Percentiles rank a stretch among this genome's conserved stretches.
phyloP scores from a whole-genome alignment of 2,888 invertebrate species.

The Phyllotreta cruciferae region DNA sequence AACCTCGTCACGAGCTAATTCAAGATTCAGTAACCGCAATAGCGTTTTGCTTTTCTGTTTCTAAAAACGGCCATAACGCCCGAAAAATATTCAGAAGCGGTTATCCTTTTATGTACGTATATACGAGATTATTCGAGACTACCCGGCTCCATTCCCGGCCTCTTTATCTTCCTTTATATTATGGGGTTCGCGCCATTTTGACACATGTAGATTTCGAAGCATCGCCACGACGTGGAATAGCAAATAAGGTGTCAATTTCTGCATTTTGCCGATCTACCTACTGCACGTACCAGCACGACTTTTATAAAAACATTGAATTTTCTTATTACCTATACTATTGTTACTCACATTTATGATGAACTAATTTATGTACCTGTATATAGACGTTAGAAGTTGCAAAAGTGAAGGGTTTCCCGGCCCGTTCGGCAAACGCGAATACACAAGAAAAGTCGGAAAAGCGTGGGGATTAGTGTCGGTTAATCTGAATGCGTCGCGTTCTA shows the following conservation, averaged over 20 bases:
- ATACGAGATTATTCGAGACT: conserved; percentile 47
- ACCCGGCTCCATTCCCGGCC: conserved; percentile 44
- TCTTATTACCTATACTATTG: conserved; percentile 17
- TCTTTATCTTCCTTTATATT: conserved; percentile 53
- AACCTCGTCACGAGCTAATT: neutral
- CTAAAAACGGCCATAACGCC: conserved; percentile 50
- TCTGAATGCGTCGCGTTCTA: conserved; percentile 34
- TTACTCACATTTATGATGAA: no score
- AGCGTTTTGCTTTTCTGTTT: conserved; percentile 9
- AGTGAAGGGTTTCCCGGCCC: neutral
- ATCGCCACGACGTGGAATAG: conserved; percentile 52
- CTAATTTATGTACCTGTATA: no score
- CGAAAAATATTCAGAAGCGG: conserved; percentile 59
- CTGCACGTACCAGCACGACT: neutral
- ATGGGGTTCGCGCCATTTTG: conserved; percentile 51
- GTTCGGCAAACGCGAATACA: no score
- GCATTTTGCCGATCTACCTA: no score
- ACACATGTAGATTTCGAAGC: conserved; percentile 51
- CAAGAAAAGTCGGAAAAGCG: conserved; percentile 2
- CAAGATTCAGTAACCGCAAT: conserved; percentile 17
- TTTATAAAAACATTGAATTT: neutral
- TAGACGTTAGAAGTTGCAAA: no score
- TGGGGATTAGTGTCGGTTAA: conserved; percentile 20
- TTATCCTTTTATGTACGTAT: conserved; percentile 54
- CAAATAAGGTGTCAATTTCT: conserved; percentile 43